Percentiles rank a stretch among this genome's conserved stretches.
These are phyloP conservation scores for Platycercus adscitus DNA, from an alignment of 2,113 vertebrate species.

Conservation along the genomic window DNA sequence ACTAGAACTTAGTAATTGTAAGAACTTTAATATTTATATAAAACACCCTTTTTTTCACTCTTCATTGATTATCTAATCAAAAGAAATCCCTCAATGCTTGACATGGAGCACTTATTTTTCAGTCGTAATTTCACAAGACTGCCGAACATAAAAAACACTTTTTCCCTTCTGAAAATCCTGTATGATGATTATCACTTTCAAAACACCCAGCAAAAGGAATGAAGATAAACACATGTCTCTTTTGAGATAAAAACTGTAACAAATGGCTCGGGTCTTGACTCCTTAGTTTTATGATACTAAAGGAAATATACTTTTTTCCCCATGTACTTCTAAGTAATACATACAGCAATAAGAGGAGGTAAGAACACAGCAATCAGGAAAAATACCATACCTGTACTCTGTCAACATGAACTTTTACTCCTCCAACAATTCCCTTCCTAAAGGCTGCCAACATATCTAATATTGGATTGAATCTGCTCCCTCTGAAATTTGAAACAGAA, in stretches of 20 bases:
- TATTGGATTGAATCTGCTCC: slow-evolving; percentile 95
- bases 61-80: background rate
- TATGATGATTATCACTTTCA: background rate
- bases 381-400: slow-evolving; percentile 88
- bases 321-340: background rate
- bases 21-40: background rate
- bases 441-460: slow-evolving; percentile 97
- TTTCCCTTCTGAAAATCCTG: background rate
- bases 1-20: background rate
- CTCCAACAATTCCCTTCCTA: slow-evolving; percentile 91
- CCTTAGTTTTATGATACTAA: background rate
- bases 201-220: background rate
- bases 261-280: background rate
- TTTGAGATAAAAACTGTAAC: background rate
- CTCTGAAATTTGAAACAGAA: slow-evolving; percentile 77
- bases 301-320: background rate
- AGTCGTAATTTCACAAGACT: background rate
- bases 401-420: slow-evolving; percentile 96
- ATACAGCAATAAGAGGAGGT: background rate
- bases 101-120: background rate
- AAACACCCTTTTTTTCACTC: background rate
- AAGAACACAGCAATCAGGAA: background rate
- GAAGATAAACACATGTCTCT: background rate
- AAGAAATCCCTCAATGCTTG: background rate
- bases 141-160: background rate